Base-by-base conservation (phyloP, 2,797 vertebrate genomes). In the Myotis vivesi region DNA sequence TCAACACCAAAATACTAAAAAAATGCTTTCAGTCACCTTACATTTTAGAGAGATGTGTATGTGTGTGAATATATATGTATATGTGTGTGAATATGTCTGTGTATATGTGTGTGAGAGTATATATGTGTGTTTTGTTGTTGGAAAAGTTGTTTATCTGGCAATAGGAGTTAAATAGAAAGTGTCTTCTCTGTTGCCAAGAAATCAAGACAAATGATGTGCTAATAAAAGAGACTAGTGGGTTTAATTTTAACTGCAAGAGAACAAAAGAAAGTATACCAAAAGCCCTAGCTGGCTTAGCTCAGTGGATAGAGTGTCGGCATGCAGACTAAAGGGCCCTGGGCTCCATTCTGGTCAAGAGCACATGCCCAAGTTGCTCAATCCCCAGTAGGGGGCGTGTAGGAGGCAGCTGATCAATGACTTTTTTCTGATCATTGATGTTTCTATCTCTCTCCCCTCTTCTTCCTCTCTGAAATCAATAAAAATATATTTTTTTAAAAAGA, bases 241-340 rank as follows among this genome's bases (percentile, higher is more conserved):
- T 69, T 86, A 73, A 81, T 64, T 94, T 93, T 84, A 89, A 62
- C 23, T 41, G 20, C 6, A 90, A 95, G 5, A 90, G 30, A 41
- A 82, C 17, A 68, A 51, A 83, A 79, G 51, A 82, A 89, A 92
- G 22, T 49, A 69, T 25, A 76, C 7, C 23, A 41, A 91, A 44
- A 62, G 28, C 59, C 12, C 28, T 62, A 30, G 55, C 55, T 25
- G 23, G 28, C 30, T 59, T 30, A 28, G 59, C 59, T 30, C 59
- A 30, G 59, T 15, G 59, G 59, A 13, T 30, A 30, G 59, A 62
- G 28, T 5, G 5, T 59, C 11, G 10, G 28, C 12, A 12, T 62
- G 12, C 1, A 5, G 59, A 30, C 28, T 62, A 28, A 62, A 62
- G 13, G 59, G 28, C 13, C 25, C 57, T 15, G 25, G 25, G 59